phyloP scores from a whole-genome alignment of 2,888 invertebrate species.

The Trissonchulus sp. region DNA sequence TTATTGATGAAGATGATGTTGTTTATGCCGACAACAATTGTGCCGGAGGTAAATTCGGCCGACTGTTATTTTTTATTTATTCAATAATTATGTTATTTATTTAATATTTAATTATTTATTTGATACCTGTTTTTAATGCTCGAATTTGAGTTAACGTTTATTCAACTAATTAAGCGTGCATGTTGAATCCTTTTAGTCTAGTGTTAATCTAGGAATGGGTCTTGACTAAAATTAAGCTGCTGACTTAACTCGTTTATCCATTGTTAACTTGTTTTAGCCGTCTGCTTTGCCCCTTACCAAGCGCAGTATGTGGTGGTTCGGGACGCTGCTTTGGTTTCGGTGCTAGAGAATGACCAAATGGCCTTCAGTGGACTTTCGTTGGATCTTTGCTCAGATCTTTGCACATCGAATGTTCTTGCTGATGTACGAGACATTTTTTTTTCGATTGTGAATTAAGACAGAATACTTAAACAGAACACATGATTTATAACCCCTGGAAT shows the following conservation, averaged over 20 bases:
- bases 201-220: no score
- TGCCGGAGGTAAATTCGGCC: conserved; percentile 44
- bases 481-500: no score
- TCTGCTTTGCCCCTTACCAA: conserved; percentile 49
- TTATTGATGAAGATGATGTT: conserved; percentile 50
- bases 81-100: neutral
- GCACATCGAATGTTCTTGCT: conserved; percentile 43
- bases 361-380: conserved; percentile 44
- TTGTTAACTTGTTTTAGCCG: conserved; percentile 40
- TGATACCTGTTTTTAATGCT: neutral
- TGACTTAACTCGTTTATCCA: no score
- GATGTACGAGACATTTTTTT: no score
- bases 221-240: no score
- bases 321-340: neutral
- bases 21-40: conserved; percentile 52
- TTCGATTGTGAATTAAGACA: no score
- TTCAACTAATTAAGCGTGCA: no score
- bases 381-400: conserved; percentile 46
- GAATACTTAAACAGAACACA: no score
- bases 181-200: no score
- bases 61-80: neutral
- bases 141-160: no score
- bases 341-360: conserved; percentile 42
- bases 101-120: neutral
- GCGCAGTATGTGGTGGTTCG: conserved; percentile 46